phyloP scores from a whole-genome alignment of 1,140 invertebrate species.

The Pygmarrhopalites habei region DNA sequence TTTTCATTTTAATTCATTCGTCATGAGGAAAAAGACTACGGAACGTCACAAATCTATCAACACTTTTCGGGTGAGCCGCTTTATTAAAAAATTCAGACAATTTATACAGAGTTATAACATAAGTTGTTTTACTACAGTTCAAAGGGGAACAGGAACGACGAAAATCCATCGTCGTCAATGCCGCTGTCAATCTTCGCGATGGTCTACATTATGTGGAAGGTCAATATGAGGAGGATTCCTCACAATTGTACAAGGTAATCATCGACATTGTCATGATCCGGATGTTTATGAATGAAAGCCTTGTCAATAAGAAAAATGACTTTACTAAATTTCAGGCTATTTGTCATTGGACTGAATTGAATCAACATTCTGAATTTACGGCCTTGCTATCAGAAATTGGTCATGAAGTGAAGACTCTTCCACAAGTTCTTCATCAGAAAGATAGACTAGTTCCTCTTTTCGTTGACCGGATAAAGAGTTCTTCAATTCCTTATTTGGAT shows the following conservation, averaged over 20 bases:
- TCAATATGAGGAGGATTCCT: background rate
- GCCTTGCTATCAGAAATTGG: background rate
- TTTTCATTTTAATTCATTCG: too few relatives aligned
- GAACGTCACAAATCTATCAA: conserved; percentile 2
- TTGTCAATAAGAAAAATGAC: background rate
- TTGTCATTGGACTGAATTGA: background rate
- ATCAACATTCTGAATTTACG: background rate
- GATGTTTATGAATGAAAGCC: background rate
- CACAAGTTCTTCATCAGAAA: conserved; percentile 6
- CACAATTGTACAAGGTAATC: background rate
- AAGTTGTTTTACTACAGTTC: background rate
- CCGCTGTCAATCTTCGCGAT: background rate
- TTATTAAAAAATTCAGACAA: background rate
- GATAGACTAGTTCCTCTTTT: background rate
- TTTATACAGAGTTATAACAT: background rate
- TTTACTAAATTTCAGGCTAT: background rate
- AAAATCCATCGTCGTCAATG: background rate
- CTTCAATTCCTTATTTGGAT: background rate
- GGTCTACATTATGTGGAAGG: background rate
- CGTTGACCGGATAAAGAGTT: background rate
- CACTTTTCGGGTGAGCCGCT: conserved; percentile 4
- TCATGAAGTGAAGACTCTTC: background rate
- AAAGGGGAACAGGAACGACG: background rate
- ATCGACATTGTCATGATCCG: background rate
- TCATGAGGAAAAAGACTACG: conserved; percentile 10